Conservation (phyloP, 2,113 vertebrate species). For the Nothobranchius kuhntae region DNA sequence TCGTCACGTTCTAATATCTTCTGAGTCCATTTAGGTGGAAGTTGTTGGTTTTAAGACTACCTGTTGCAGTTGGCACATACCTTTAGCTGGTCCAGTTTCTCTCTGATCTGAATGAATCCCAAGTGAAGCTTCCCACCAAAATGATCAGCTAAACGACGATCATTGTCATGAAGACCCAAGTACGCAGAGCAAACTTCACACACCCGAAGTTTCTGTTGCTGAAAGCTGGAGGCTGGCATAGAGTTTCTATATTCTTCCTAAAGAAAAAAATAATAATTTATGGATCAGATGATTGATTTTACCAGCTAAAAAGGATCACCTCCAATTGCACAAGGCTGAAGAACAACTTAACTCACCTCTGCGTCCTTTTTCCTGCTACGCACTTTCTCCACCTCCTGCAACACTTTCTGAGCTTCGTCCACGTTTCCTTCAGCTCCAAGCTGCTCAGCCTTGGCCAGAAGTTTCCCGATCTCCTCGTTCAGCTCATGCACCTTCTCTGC, state of each 20-base stretch:
- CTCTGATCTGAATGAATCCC: constrained; percentile 98
- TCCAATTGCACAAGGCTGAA: not conserved
- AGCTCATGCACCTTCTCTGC: constrained; percentile 98
- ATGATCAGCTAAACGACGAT: constrained; percentile 97
- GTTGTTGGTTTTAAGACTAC: not conserved
- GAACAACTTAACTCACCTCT: constrained; percentile 80
- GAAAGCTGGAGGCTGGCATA: constrained; percentile 98
- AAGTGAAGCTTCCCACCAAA: constrained; percentile 98
- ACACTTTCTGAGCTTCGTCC: constrained; percentile 95
- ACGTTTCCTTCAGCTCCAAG: constrained; percentile 97
- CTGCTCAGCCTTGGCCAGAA: constrained; percentile 97
- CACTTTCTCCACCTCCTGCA: constrained; percentile 98
- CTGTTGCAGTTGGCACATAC: constrained; percentile 60
- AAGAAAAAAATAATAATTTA: not conserved
- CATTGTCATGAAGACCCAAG: constrained; percentile 97
- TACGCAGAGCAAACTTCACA: constrained; percentile 98
- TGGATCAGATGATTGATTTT: not conserved
- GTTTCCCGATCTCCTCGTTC: constrained; percentile 98
- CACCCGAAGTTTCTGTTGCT: constrained; percentile 97
- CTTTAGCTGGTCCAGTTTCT: constrained; percentile 95
- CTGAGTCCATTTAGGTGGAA: not conserved
- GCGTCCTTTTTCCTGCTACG: constrained; percentile 95
- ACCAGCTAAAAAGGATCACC: no score
- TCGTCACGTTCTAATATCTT: not conserved
- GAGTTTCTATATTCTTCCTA: constrained; percentile 99